These are phyloP conservation scores for Ceyx erithaca DNA, from an alignment of 2,797 vertebrate species.

Conservation along the genomic window DNA sequence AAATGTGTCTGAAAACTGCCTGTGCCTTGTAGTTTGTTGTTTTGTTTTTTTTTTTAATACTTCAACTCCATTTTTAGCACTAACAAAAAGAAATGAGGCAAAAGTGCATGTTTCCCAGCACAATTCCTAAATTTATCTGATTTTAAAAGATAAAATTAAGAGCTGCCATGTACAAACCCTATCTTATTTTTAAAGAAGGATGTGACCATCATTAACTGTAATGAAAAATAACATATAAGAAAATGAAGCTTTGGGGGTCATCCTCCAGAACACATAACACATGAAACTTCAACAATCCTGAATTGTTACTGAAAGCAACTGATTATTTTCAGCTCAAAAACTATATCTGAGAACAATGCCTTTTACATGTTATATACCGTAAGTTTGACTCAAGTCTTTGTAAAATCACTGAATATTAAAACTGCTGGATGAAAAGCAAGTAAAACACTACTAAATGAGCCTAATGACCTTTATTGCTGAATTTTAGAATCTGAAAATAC, in stretches of 20 bases:
- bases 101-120: background rate
- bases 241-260: background rate
- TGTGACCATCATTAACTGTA: background rate
- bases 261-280: no score
- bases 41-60: background rate
- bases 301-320: background rate
- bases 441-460: background rate
- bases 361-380: background rate
- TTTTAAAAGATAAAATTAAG: background rate
- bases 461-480: background rate
- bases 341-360: background rate
- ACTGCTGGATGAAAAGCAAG: background rate
- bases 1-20: conserved; percentile 6
- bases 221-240: background rate
- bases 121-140: background rate
- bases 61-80: background rate
- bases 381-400: background rate
- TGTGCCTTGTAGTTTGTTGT: background rate
- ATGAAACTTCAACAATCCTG: background rate
- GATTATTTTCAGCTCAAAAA: background rate
- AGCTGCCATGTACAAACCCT: background rate
- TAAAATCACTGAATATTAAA: background rate
- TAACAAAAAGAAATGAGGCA: background rate
- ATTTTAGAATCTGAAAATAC: background rate
- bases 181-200: background rate